A percentile compares a stretch with the other conserved stretches of the same genome.
These are phyloP conservation scores for Heterochromis multidens DNA, from an alignment of 2,113 vertebrate genomes.

Conservation along the genomic window DNA sequence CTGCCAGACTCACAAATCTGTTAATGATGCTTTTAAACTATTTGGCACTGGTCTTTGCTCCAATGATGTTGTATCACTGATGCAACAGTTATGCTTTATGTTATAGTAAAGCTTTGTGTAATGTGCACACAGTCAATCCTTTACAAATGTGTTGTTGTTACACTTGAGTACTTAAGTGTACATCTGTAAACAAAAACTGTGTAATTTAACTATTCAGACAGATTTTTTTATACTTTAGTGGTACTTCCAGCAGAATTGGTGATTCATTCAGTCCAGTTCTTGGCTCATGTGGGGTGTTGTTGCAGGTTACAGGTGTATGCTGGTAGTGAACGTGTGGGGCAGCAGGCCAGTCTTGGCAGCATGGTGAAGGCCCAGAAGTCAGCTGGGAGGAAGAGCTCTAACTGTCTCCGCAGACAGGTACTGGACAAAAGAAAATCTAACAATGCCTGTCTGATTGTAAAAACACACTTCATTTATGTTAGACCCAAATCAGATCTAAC, in stretches of 20 bases:
- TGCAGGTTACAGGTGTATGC: slow-evolving; percentile 56
- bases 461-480: background rate
- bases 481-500: background rate
- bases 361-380: slow-evolving; percentile 75
- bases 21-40: background rate
- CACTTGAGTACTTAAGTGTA: background rate
- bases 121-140: background rate
- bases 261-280: background rate
- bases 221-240: background rate
- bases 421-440: background rate
- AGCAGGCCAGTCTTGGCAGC: slow-evolving; percentile 39
- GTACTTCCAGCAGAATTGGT: background rate
- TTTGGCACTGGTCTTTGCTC: background rate
- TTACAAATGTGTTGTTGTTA: background rate
- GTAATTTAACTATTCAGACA: background rate
- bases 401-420: slow-evolving; percentile 74
- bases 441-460: background rate
- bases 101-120: background rate
- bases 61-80: background rate
- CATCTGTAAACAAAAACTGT: background rate
- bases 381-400: slow-evolving; percentile 69
- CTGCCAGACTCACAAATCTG: background rate
- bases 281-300: slow-evolving; percentile 46
- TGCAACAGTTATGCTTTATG: too few relatives aligned
- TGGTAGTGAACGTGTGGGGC: slow-evolving; percentile 30